These are phyloP conservation scores for Apis mellifera DNA, from an alignment of 1,140 invertebrate species.

Conservation along the genomic window DNA sequence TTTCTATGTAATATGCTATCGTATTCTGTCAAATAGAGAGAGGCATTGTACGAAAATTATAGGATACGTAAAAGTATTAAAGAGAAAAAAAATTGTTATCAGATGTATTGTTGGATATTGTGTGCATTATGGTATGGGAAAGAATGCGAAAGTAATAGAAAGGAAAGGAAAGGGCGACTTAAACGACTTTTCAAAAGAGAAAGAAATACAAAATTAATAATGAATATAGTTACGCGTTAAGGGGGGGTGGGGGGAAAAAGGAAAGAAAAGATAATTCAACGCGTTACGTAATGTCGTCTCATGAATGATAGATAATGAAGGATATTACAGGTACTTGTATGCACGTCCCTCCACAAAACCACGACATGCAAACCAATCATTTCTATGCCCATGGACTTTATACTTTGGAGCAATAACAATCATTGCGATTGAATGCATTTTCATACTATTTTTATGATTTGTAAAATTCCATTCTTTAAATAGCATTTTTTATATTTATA, in stretches of 20 bases:
- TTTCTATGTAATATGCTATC: slow-evolving; percentile 41
- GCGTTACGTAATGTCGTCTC: slow-evolving; percentile 19
- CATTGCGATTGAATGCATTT: not conserved
- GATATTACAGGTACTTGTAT: slow-evolving; percentile 55
- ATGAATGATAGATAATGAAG: slow-evolving; percentile 37
- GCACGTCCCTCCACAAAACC: slow-evolving; percentile 65
- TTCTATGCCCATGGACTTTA: slow-evolving; percentile 47
- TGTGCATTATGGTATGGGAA: not conserved
- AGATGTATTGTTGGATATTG: not conserved
- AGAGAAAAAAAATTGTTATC: not conserved
- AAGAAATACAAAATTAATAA: slow-evolving; percentile 10
- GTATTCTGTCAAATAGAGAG: slow-evolving; percentile 49
- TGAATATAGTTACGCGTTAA: not conserved
- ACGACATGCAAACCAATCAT: slow-evolving; percentile 63
- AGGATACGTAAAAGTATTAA: slow-evolving; percentile 7
- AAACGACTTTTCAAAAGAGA: slow-evolving; percentile 1
- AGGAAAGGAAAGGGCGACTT: not conserved
- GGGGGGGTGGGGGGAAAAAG: not conserved
- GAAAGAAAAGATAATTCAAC: slow-evolving; percentile 25
- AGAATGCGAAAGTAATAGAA: not conserved
- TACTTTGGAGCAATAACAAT: slow-evolving; percentile 5
- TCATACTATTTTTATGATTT: slow-evolving; percentile 14
- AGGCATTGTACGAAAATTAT: slow-evolving; percentile 40
- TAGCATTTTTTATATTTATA: not conserved
- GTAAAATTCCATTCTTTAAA: not conserved